phyloP scores from a whole-genome alignment of 2,797 vertebrate species.

The Chaenodraco wilsoni region DNA sequence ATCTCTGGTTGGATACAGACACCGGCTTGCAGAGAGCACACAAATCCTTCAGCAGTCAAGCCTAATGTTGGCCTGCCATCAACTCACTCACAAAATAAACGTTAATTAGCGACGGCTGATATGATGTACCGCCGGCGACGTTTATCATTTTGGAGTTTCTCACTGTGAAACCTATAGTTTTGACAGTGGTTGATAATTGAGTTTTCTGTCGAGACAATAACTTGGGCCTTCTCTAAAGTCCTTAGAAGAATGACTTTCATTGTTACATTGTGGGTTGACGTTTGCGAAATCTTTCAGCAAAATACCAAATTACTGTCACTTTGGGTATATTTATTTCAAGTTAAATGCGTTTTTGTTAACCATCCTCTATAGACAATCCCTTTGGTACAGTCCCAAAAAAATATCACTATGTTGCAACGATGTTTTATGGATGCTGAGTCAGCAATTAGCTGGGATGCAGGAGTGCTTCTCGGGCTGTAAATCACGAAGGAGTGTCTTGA shows the following conservation, averaged over 20 bases:
- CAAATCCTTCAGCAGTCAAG: not conserved
- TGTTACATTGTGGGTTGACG: not conserved
- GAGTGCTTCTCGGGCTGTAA: conserved; percentile 41
- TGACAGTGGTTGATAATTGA: not conserved
- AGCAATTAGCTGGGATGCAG: conserved; percentile 48
- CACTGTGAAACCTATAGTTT: not conserved
- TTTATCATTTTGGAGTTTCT: not conserved
- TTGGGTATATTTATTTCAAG: not conserved
- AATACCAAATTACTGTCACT: not conserved
- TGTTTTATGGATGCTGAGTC: conserved; percentile 49
- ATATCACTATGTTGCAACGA: conserved; percentile 26
- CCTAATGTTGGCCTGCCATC: not conserved
- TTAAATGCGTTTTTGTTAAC: conserved; percentile 6
- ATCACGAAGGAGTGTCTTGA: conserved; percentile 51
- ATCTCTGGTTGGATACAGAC: not conserved
- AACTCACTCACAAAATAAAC: not conserved
- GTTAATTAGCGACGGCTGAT: not conserved
- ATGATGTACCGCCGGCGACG: not conserved
- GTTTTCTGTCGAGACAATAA: not conserved
- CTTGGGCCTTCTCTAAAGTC: conserved; percentile 10
- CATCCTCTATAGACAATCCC: conserved; percentile 3
- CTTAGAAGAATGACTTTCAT: not conserved
- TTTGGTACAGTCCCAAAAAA: conserved; percentile 8
- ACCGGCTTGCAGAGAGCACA: not conserved
- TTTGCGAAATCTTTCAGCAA: not conserved